These are phyloP conservation scores for Piaya cayana DNA, from an alignment of 2,113 vertebrate genomes.

Conservation along the genomic window DNA sequence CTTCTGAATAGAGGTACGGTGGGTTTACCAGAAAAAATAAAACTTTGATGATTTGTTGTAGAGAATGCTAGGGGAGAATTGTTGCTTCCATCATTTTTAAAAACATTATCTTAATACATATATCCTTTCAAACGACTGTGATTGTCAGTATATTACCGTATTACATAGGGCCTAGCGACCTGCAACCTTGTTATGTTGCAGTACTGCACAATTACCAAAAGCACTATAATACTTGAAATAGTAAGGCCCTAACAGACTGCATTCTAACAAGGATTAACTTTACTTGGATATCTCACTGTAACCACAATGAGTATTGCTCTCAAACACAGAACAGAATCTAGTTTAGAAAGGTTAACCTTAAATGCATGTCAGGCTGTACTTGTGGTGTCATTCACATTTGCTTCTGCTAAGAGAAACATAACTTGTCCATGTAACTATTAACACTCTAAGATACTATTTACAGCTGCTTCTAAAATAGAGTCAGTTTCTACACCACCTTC, in stretches of 20 bases:
- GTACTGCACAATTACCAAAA: slow-evolving; percentile 63
- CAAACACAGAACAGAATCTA: slow-evolving; percentile 75
- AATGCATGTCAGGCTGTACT: slow-evolving; percentile 77
- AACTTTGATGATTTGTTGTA: neutral
- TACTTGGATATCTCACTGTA: slow-evolving; percentile 75
- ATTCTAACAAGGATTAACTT: slow-evolving; percentile 72
- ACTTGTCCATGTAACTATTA: slow-evolving; percentile 80
- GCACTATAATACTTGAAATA: slow-evolving; percentile 72
- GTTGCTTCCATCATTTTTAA: slow-evolving; percentile 71
- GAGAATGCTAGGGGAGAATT: slow-evolving; percentile 51
- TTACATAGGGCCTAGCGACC: slow-evolving; percentile 67
- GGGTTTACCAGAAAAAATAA: slow-evolving; percentile 31
- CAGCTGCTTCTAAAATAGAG: slow-evolving; percentile 97
- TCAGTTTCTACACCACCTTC: slow-evolving; percentile 89
- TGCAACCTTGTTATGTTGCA: slow-evolving; percentile 63
- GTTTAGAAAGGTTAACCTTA: slow-evolving; percentile 76
- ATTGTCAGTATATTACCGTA: slow-evolving; percentile 81
- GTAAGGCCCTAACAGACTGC: slow-evolving; percentile 77
- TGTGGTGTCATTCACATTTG: slow-evolving; percentile 76
- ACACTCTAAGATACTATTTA: slow-evolving; percentile 99
- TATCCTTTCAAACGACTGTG: slow-evolving; percentile 77
- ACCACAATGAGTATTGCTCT: slow-evolving; percentile 81
- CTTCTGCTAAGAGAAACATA: slow-evolving; percentile 74
- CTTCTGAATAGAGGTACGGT: slow-evolving; percentile 38
- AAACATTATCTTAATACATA: slow-evolving; percentile 74